Percentiles rank a stretch among this genome's conserved stretches.
phyloP scores from a whole-genome alignment of 1,140 invertebrate genomes.

The Phocides pigmalion region DNA sequence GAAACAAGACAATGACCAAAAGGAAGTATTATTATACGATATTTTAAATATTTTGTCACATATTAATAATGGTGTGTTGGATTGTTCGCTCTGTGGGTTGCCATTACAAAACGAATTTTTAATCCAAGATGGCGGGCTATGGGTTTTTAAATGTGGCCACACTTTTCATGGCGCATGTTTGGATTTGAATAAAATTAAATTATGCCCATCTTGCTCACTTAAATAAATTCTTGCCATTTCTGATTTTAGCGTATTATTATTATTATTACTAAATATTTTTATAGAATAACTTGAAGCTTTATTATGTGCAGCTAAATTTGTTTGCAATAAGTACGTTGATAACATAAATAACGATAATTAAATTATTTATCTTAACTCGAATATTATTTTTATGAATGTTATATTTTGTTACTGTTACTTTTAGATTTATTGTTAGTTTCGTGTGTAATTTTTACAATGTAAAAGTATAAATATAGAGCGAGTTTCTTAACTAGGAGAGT shows the following conservation, averaged over 20 bases:
- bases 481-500: too few species aligned
- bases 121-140: slow-evolving; percentile 78
- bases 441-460: background rate
- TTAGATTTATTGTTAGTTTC: background rate
- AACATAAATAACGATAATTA: background rate
- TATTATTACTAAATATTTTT: background rate
- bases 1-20: slow-evolving; percentile 38
- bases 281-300: slow-evolving; percentile 7
- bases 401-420: background rate
- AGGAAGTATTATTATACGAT: slow-evolving; percentile 50
- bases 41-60: slow-evolving; percentile 56
- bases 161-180: slow-evolving; percentile 78
- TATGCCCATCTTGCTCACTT: slow-evolving; percentile 71
- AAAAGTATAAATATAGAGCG: background rate
- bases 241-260: background rate
- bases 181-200: slow-evolving; percentile 75
- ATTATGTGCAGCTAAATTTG: slow-evolving; percentile 14
- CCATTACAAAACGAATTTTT: slow-evolving; percentile 75
- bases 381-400: slow-evolving; percentile 10
- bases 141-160: slow-evolving; percentile 81
- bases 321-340: slow-evolving; percentile 9
- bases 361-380: slow-evolving; percentile 2
- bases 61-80: slow-evolving; percentile 50
- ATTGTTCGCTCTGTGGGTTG: slow-evolving; percentile 75
- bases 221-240: slow-evolving; percentile 26